Conservation (phyloP, 2,888 invertebrate genomes). For the Leptura quadrifasciata region DNA sequence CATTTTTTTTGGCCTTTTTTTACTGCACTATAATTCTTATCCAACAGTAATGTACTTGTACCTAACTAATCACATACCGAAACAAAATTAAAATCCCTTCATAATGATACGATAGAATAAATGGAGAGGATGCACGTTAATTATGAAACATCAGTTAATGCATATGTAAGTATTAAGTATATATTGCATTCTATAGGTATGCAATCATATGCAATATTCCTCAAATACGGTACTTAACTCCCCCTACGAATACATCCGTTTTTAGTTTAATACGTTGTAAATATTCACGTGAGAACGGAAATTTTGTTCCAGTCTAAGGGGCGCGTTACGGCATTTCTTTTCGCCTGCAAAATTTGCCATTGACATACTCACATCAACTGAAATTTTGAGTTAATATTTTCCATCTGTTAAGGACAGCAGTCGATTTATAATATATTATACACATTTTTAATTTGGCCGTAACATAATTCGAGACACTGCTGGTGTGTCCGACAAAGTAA, state of each 20-base stretch:
- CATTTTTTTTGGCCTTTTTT: no score
- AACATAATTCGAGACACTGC: no score
- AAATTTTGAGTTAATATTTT: background rate
- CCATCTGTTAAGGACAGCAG: no score
- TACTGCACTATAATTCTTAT: no score
- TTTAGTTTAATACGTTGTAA: conserved; percentile 35
- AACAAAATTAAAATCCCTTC: background rate
- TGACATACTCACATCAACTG: background rate
- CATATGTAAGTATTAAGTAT: background rate
- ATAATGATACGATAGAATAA: background rate
- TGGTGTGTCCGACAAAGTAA: no score
- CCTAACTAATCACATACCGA: background rate
- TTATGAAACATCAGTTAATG: background rate
- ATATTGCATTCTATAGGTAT: background rate
- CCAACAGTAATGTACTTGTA: background rate
- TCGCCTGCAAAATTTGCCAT: conserved; percentile 33
- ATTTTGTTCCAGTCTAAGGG: conserved; percentile 46
- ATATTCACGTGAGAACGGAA: conserved; percentile 49
- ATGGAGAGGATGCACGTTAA: conserved; percentile 3
- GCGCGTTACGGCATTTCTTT: conserved; percentile 40
- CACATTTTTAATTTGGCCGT: no score
- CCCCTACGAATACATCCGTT: conserved; percentile 41
- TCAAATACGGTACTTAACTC: conserved; percentile 45
- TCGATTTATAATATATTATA: no score
- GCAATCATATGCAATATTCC: conserved; percentile 31